Percentiles rank a stretch among this genome's conserved stretches.
Conservation (phyloP, 53 echinoderm and acorn worm genomes). For the Patiria pectinifera region DNA sequence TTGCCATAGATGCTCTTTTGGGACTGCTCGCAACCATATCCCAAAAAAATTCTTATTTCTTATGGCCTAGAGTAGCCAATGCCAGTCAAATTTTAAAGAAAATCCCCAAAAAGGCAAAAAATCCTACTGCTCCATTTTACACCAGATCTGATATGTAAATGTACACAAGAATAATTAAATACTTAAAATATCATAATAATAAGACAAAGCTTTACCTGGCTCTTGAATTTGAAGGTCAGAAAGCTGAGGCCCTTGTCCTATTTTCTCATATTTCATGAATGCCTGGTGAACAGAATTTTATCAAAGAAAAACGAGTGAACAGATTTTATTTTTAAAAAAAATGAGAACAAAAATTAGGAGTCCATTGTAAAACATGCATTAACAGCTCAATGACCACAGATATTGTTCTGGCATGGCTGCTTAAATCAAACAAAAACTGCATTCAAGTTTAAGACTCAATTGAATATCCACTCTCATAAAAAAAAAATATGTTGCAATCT, state of each 20-base stretch:
- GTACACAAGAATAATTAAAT: neutral
- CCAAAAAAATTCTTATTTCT: no score
- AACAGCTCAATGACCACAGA: neutral
- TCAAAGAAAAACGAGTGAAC: neutral
- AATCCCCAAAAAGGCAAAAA: no score
- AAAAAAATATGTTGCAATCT: no score
- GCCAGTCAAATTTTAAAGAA: no score
- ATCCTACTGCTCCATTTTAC: no score
- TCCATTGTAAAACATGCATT: neutral
- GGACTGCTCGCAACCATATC: neutral
- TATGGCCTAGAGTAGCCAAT: no score
- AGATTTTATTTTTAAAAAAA: neutral
- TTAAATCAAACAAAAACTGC: no score
- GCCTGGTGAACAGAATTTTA: conserved; percentile 39
- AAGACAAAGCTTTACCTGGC: neutral
- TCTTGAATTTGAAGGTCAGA: conserved; percentile 1
- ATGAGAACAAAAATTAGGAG: neutral
- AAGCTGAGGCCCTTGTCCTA: conserved; percentile 55
- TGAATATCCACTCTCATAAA: no score
- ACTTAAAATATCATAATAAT: neutral
- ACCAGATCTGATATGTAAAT: neutral
- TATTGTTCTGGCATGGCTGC: no score
- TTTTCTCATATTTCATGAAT: conserved; percentile 81
- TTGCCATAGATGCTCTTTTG: neutral
- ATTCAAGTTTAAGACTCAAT: no score